Percentiles rank a stretch among this genome's conserved stretches.
phyloP scores from a whole-genome alignment of 1,140 invertebrate genomes.

The Drosophila triauraria region DNA sequence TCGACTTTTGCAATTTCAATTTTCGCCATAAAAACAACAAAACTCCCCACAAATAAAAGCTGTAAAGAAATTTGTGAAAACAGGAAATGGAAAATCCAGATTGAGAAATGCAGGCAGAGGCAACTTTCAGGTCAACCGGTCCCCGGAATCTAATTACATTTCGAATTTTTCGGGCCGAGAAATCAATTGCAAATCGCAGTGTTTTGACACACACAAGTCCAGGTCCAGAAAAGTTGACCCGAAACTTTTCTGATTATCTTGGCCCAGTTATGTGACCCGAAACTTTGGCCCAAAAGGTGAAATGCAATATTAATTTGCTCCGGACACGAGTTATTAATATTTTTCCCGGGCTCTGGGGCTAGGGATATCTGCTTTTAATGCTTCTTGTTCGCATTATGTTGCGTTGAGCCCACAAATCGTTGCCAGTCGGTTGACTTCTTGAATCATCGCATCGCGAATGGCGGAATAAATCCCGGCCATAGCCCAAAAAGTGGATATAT shows the following conservation, averaged over 20 bases:
- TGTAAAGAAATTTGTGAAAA: conserved; percentile 5
- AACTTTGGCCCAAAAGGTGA: neutral
- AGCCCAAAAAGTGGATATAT: conserved; percentile 18
- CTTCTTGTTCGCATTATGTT: conserved; percentile 18
- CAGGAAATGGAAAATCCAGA: conserved; percentile 40
- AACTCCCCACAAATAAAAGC: neutral
- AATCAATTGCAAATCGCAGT: conserved; percentile 39
- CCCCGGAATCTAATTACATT: conserved; percentile 40
- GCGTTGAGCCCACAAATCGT: conserved; percentile 47
- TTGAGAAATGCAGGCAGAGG: conserved; percentile 23
- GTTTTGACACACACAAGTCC: conserved; percentile 15
- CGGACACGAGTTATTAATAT: neutral
- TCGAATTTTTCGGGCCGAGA: conserved; percentile 1
- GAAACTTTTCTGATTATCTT: conserved; percentile 28
- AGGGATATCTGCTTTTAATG: conserved; percentile 6
- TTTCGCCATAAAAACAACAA: conserved; percentile 43
- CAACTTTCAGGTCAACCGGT: conserved; percentile 21
- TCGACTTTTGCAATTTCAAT: conserved; percentile 75
- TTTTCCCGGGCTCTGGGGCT: neutral
- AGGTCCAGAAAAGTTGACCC: neutral
- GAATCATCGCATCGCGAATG: conserved; percentile 41
- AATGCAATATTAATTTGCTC: conserved; percentile 20
- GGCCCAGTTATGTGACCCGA: conserved; percentile 6
- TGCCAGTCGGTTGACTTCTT: conserved; percentile 31
- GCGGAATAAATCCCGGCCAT: conserved; percentile 43